Evolutionary conservation across 1,140 invertebrate genomes (phyloP).

Genomic region (Hyposmocoma kahamanoa): DNA sequence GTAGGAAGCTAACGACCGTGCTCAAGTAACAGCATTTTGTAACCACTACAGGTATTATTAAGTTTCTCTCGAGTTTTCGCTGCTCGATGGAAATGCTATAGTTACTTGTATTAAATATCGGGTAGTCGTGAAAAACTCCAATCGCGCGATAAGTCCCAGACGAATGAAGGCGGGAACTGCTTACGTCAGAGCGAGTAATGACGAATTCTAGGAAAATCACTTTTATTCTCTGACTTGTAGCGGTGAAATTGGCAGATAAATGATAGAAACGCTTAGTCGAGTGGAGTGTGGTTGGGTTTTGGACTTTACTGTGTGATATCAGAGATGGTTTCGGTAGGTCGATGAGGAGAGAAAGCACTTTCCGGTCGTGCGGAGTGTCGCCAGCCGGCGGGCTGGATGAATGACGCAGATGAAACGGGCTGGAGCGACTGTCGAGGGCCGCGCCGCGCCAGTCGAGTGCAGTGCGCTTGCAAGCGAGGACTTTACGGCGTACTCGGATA

Average conservation of each 20-base stretch:
- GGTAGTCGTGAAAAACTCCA: constrained; percentile 52
- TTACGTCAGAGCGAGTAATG: constrained; percentile 38
- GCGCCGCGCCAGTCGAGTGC: constrained; percentile 38
- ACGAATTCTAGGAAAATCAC: constrained; percentile 24
- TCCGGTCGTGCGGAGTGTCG: constrained; percentile 50
- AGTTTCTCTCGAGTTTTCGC: constrained; percentile 50
- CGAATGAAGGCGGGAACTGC: constrained; percentile 44
- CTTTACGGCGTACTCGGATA: constrained; percentile 10
- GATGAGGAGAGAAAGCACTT: constrained; percentile 63
- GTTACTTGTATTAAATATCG: constrained; percentile 51
- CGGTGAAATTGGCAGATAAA: no score
- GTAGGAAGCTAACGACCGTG: no score
- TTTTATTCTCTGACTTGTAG: background rate
- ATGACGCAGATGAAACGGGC: constrained; percentile 61
- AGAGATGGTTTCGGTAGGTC: constrained; percentile 31
- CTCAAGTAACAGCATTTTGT: no score
- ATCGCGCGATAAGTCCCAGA: constrained; percentile 60
- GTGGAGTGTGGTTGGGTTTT: constrained; percentile 6
- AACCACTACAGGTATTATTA: constrained; percentile 24
- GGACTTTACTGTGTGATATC: constrained; percentile 40
- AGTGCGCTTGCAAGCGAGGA: constrained; percentile 36
- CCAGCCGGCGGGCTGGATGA: constrained; percentile 36
- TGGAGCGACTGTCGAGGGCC: constrained; percentile 24
- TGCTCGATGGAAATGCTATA: constrained; percentile 7
- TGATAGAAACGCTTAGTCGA: no score